Conservation (phyloP, 2,888 invertebrate genomes). For the Ormyrus nitidulus region DNA sequence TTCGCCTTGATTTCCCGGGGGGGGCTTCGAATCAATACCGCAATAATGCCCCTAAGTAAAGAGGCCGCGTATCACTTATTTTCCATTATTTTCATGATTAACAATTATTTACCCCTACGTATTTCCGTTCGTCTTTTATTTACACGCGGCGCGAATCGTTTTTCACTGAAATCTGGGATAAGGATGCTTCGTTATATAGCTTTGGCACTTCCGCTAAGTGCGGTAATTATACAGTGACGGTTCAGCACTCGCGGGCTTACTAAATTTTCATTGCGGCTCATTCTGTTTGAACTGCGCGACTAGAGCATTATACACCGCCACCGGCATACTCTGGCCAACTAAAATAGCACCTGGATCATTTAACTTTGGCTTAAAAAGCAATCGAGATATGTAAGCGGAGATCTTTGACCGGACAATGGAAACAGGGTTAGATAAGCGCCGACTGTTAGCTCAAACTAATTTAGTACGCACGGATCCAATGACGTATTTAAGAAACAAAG, state of each 20-base stretch:
- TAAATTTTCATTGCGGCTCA: slow-evolving; percentile 36
- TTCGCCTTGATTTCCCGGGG: slow-evolving; percentile 48
- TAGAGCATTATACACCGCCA: no score
- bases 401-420: slow-evolving; percentile 58
- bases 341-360: no score
- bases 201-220: slow-evolving; percentile 1
- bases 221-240: slow-evolving; percentile 9
- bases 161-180: slow-evolving; percentile 6
- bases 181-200: slow-evolving; percentile 23
- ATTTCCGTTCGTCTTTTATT: background rate
- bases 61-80: background rate
- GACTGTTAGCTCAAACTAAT: slow-evolving; percentile 60
- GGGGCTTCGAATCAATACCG: slow-evolving; percentile 45
- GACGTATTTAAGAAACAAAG: no score
- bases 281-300: slow-evolving; percentile 15
- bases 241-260: background rate
- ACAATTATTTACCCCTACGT: background rate
- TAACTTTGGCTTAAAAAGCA: no score
- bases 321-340: no score
- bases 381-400: no score
- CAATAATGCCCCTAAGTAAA: slow-evolving; percentile 36
- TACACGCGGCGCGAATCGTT: background rate
- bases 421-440: slow-evolving; percentile 64
- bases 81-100: slow-evolving; percentile 20
- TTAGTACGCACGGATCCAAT: no score